Evolutionary conservation across 2,888 invertebrate genomes (phyloP).

Genomic region (Diarsia rubi): DNA sequence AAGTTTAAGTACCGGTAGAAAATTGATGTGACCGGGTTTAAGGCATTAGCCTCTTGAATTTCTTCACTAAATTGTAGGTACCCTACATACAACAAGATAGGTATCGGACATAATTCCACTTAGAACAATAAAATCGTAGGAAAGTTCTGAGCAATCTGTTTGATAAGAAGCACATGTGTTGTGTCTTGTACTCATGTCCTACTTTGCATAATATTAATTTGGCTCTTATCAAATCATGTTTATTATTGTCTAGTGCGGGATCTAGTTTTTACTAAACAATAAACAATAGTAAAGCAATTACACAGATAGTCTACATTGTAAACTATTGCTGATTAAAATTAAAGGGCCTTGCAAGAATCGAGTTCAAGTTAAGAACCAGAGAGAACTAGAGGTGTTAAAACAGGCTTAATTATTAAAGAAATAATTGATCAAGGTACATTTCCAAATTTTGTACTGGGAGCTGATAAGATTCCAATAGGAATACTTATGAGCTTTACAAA

Average conservation of each 20-base stretch:
- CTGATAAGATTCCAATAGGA: conserved; percentile 4
- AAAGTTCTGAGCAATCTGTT: conserved; percentile 38
- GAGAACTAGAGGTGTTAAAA: not conserved
- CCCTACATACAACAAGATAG: conserved; percentile 1
- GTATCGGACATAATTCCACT: conserved; percentile 49
- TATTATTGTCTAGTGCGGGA: conserved; percentile 13
- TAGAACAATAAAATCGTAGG: conserved; percentile 27
- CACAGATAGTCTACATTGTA: conserved; percentile 2
- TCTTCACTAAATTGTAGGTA: not conserved
- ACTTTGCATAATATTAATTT: conserved; percentile 31
- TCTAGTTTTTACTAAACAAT: conserved; percentile 1
- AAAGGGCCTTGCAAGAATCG: not conserved
- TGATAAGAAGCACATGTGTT: conserved; percentile 41
- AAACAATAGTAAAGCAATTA: not conserved
- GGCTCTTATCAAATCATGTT: conserved; percentile 20
- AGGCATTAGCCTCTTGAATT: not conserved
- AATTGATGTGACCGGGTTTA: conserved; percentile 15
- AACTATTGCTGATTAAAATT: not conserved
- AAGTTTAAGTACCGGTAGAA: not conserved
- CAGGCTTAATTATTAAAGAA: no score
- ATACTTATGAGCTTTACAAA: not conserved
- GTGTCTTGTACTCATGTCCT: conserved; percentile 24
- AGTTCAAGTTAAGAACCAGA: not conserved
- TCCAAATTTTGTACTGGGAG: not conserved
- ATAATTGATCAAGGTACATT: no score